Percentiles rank a stretch among this genome's conserved stretches.
Evolutionary conservation across 2,113 vertebrate genomes (phyloP).

Genomic region (Microtus oregoni): DNA sequence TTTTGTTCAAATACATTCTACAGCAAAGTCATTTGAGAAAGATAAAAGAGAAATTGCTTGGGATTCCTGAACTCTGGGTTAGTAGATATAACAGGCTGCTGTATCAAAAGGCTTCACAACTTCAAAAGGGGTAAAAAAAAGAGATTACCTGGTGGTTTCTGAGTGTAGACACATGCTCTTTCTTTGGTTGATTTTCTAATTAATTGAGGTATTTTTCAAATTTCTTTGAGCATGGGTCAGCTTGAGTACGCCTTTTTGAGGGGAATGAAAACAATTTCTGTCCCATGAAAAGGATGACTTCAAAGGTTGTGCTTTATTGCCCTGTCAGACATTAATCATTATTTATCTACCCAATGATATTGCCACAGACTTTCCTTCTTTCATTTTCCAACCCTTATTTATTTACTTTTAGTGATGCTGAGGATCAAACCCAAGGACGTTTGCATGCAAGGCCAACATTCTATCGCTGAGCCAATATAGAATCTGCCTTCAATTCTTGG

Average conservation of each 20-base stretch:
- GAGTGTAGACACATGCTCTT: background rate
- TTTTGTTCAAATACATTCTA: background rate
- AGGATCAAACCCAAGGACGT: background rate
- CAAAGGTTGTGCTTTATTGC: background rate
- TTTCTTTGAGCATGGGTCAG: background rate
- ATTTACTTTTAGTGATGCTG: background rate
- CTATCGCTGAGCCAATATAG: background rate
- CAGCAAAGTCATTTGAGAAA: background rate
- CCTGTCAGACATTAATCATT: background rate
- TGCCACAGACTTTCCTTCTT: background rate
- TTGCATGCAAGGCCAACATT: background rate
- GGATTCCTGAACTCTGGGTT: background rate
- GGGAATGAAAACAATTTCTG: background rate
- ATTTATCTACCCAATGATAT: background rate
- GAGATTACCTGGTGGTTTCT: background rate
- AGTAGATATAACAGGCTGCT: background rate
- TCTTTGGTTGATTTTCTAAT: background rate
- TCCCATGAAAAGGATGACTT: background rate
- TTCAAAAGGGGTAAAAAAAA: background rate
- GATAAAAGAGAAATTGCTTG: slow-evolving; percentile 22
- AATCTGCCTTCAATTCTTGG: background rate
- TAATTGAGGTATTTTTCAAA: background rate
- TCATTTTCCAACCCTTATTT: background rate
- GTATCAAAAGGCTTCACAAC: background rate
- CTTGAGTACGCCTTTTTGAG: background rate